These are phyloP conservation scores for Chromis chromis DNA, from an alignment of 2,797 vertebrate genomes.

Conservation along the genomic window DNA sequence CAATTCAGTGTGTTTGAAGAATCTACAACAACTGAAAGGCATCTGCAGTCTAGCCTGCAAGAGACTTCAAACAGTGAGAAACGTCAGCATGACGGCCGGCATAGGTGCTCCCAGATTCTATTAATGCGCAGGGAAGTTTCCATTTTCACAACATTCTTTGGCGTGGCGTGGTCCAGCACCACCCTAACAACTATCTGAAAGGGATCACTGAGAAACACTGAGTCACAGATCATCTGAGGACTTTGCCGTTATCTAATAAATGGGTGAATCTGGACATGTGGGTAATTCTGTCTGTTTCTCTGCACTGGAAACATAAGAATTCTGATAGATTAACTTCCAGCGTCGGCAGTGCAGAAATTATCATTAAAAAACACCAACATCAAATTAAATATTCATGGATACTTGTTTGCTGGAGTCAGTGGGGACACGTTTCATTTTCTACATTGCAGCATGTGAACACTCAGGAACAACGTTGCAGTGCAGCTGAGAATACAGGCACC, in stretches of 20 bases:
- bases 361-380: constrained; percentile 1
- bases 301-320: neutral
- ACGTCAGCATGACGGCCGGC: constrained; percentile 32
- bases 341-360: neutral
- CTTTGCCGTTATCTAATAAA: constrained; percentile 3
- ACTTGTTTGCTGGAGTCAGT: neutral
- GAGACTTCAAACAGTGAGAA: constrained; percentile 63
- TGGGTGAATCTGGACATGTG: neutral
- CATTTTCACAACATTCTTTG: constrained; percentile 25
- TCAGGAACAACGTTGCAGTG: neutral
- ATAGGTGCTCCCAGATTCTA: constrained; percentile 16
- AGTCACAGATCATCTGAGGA: neutral
- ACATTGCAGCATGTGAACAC: neutral
- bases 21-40: constrained; percentile 59
- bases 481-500: neutral
- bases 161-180: neutral
- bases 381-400: constrained; percentile 12
- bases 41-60: constrained; percentile 32
- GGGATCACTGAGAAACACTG: constrained; percentile 12
- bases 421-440: neutral
- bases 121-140: constrained; percentile 13
- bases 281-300: neutral
- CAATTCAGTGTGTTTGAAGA: constrained; percentile 74
- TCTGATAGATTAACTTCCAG: neutral
- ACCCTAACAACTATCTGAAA: constrained; percentile 7